Evolutionary conservation across 1,140 invertebrate genomes (phyloP).

Genomic region (Sycophila sp.): DNA sequence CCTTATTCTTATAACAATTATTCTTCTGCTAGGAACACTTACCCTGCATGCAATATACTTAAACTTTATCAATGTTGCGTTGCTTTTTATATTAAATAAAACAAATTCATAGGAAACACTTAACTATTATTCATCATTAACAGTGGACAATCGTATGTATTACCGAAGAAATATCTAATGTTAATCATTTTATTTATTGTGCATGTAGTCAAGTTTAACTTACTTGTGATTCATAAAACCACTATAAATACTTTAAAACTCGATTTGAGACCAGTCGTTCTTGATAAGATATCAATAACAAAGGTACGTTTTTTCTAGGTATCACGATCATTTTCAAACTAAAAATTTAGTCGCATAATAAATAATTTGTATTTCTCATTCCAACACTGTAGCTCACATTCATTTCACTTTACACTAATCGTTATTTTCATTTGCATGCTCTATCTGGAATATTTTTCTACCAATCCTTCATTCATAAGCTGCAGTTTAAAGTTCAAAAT

Average conservation of each 20-base stretch:
- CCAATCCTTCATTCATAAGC: background rate
- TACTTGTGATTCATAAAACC: no score
- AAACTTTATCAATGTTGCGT: conserved; percentile 21
- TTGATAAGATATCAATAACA: no score
- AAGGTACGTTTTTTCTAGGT: no score
- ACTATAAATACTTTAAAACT: no score
- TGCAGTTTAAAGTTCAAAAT: background rate
- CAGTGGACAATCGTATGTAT: conserved; percentile 32
- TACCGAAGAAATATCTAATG: conserved; percentile 15
- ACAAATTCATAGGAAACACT: conserved; percentile 19
- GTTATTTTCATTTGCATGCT: background rate
- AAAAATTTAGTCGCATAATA: no score
- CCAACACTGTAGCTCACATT: background rate
- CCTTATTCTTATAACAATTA: background rate
- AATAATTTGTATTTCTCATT: no score
- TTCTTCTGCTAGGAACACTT: conserved; percentile 15
- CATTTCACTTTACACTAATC: background rate
- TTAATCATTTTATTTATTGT: background rate
- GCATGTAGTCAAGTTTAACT: conserved; percentile 26
- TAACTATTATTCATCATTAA: background rate
- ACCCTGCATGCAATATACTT: conserved; percentile 14
- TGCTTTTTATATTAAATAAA: conserved; percentile 21
- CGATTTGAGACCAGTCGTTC: no score
- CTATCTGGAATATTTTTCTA: background rate
- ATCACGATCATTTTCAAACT: no score